Conservation (phyloP, 2,797 vertebrate species). For the Eulemur mongoz region DNA sequence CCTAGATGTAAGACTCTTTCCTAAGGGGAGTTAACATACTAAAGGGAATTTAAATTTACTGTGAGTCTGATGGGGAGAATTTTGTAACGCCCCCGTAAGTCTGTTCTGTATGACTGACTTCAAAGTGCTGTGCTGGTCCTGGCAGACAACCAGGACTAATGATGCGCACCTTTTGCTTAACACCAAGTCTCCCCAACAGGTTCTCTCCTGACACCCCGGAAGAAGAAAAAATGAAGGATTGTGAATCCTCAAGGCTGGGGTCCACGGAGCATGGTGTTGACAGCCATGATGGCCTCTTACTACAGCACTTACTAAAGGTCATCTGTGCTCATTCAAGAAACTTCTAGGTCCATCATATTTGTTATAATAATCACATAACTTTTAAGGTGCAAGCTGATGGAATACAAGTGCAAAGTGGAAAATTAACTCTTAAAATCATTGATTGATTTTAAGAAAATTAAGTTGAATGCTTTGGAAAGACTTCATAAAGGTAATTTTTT, state of each 20-base stretch:
- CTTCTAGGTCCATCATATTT: neutral
- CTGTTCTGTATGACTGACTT: neutral
- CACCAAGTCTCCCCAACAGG: neutral
- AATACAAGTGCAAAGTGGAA: neutral
- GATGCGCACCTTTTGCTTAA: neutral
- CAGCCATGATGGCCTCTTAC: neutral
- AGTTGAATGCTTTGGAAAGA: neutral
- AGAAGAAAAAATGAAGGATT: neutral
- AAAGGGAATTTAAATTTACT: slow-evolving; percentile 19
- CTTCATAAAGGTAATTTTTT: neutral
- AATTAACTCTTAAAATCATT: neutral
- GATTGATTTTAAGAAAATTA: neutral
- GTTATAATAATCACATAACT: neutral
- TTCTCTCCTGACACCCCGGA: neutral
- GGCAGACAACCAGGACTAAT: neutral
- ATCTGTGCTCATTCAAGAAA: neutral
- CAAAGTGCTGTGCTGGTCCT: neutral
- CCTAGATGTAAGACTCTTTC: slow-evolving; percentile 1
- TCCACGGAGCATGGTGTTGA: neutral
- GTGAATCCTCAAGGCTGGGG: neutral
- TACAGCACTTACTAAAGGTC: neutral
- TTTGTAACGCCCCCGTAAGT: neutral
- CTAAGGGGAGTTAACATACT: neutral
- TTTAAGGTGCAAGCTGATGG: neutral
- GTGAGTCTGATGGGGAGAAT: neutral